These are phyloP conservation scores for Nebria brevicollis DNA, from an alignment of 2,888 invertebrate genomes.

Conservation along the genomic window DNA sequence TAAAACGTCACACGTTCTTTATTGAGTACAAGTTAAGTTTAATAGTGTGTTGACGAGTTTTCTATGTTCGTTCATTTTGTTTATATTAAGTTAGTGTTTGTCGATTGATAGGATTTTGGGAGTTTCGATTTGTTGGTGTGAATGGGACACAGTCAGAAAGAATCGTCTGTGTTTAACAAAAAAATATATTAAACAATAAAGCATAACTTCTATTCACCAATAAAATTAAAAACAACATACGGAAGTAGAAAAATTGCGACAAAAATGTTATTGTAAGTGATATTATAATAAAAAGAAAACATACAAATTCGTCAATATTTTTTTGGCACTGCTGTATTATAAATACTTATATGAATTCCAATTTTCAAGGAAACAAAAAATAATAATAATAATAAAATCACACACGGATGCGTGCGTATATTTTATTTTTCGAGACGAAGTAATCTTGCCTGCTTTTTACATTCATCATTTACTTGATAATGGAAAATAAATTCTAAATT, in stretches of 20 bases:
- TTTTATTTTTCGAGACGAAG: constrained; percentile 28
- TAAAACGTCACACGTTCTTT: constrained; percentile 48
- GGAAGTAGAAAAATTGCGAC: constrained; percentile 46
- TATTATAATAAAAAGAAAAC: constrained; percentile 40
- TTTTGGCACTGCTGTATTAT: constrained; percentile 46
- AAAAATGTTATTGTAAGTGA: constrained; percentile 44
- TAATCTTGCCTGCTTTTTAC: constrained; percentile 43
- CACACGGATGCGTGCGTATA: constrained; percentile 23
- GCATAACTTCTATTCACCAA: constrained; percentile 46
- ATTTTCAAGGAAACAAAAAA: constrained; percentile 28
- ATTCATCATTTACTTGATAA: constrained; percentile 28
- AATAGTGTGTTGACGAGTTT: constrained; percentile 35
- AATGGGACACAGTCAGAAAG: constrained; percentile 37
- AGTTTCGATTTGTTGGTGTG: constrained; percentile 34
- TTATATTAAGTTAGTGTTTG: constrained; percentile 30
- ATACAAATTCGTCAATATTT: constrained; percentile 48
- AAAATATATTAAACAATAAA: constrained; percentile 44
- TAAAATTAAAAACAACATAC: constrained; percentile 44
- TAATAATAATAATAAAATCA: constrained; percentile 5
- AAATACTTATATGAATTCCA: constrained; percentile 28
- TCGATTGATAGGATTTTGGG: constrained; percentile 15
- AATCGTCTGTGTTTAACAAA: constrained; percentile 36
- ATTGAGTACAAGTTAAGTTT: constrained; percentile 53
- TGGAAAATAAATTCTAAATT: constrained; percentile 38
- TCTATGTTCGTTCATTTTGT: constrained; percentile 21